Evolutionary conservation across 2,888 invertebrate species (phyloP), one percentile per base, ranked within the genome.

Genomic region (Phaonia tiefii): DNA sequence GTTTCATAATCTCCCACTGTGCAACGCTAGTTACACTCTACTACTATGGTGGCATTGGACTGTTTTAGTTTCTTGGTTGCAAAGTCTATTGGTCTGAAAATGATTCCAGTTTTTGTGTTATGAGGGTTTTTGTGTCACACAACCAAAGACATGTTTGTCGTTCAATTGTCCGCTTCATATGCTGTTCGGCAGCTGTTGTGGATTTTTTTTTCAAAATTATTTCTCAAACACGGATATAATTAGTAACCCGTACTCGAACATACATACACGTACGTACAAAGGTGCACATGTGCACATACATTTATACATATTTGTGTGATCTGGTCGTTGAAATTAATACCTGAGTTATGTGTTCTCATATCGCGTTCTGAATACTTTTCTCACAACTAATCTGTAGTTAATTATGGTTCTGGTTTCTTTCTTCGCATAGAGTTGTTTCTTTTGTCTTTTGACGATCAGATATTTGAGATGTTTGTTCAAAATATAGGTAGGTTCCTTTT

Each of bases 141-240:
- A 56, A 60, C 69, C 70, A 75, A 58, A 75, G 71, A 75, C 51
- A 73, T 69, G 26, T 66, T 22, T 66, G 3, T 73, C 73, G 17
- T 20, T n/a, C 31, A n/a, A n/a, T n/a, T n/a, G n/a, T n/a, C n/a
- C n/a, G n/a, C n/a, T n/a, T n/a, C n/a, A n/a, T n/a, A n/a, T n/a
- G n/a, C n/a, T n/a, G n/a, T 31, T 31, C 31, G n/a, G n/a, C 31
- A 31, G 31, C n/a, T n/a, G n/a, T n/a, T n/a, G n/a, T 31, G 31
- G 8, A 3, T 31, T 31, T 46, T 46, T 11, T 22, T 65, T 1
- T 79, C 74, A 15, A n/a, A n/a, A n/a, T 20, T 65, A 13, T 22
- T 74, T 56, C 56, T 70, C 56, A 58, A 70, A 80, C 76, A 76
- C 80, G 76, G 73, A 80, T 80, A 73, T 74, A 80, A 80, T 73